Base-by-base conservation (phyloP, 2,888 invertebrate genomes). In the Oxycera nigricornis region DNA sequence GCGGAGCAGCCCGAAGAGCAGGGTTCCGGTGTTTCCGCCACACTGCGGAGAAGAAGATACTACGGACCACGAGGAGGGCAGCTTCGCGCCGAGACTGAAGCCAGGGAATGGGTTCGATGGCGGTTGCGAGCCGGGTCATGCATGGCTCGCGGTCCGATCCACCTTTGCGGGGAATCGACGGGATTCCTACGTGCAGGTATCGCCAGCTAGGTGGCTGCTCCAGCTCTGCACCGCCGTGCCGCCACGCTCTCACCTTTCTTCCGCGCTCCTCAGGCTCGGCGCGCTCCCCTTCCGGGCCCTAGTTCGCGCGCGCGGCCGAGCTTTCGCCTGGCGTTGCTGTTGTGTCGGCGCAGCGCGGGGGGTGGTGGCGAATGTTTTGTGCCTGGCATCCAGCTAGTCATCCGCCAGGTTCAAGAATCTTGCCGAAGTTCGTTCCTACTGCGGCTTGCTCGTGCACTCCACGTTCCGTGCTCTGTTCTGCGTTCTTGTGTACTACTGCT, bases 401-500 rank as follows among this genome's bases (percentile, higher is more conserved):
- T 67, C 67, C 20, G 67, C 67, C 39, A 39, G 41, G 67, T 67
- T 67, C 67, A 67, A 67, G 67, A 67, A 67, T 67, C 67, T 67
- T 67, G 46, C 46, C 41, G 67, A 67, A 67, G 22, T 67, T 30
- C 59, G 59, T 59, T 59, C 59, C 59, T 59, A 59, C 59, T 28
- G 26, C 17, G 26, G 59, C 30, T 30, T 4, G 28, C 24, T 26
- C 59, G 59, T 30, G 9, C 59, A 17, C 14, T 30, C 30, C 22
- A 30, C 59, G 26, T 26, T 26, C 59, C n/a, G 28, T 59, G 59
- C 30, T 1, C 14, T 59, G 59, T 59, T 67, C 41, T 67, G 67
- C 31, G 67, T 67, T 67, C 31, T 62, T 62, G 17, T 62, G 62
- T 62, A 24, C 14, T 9, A 24, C 59, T 59, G 24, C 26, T 67